phyloP scores from a whole-genome alignment of 1,140 invertebrate species.

The Neotoxoptera formosana region DNA sequence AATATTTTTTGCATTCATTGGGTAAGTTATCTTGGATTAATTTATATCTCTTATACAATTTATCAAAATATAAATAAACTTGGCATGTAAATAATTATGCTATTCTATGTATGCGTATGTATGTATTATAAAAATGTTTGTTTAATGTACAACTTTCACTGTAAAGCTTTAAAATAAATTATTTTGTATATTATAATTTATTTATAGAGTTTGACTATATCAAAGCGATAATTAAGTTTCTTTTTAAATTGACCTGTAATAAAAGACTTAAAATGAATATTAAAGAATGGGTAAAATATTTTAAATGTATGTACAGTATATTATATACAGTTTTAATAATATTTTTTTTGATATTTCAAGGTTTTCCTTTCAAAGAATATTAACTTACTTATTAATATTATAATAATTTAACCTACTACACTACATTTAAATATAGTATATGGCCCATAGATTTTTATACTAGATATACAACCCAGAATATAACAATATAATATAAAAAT shows the following conservation, averaged over 20 bases:
- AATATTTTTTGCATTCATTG: constrained; percentile 71
- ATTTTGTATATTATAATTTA: background rate
- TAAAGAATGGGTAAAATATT: background rate
- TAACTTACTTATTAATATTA: too few species aligned
- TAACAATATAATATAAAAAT: background rate
- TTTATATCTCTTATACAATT: background rate
- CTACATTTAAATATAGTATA: background rate
- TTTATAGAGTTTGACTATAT: background rate
- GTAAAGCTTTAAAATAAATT: background rate
- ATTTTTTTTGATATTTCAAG: background rate
- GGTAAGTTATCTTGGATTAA: constrained; percentile 64
- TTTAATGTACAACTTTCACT: background rate
- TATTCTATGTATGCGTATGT: background rate
- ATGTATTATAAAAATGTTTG: background rate
- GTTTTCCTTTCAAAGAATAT: background rate
- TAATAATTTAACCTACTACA: background rate
- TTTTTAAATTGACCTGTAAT: background rate
- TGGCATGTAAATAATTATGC: background rate
- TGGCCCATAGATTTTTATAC: background rate
- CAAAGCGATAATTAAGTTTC: too few species aligned
- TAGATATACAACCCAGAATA: background rate
- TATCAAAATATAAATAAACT: background rate
- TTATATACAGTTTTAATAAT: background rate
- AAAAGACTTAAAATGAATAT: background rate
- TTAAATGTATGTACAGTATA: background rate